Evolutionary conservation across 2,888 invertebrate genomes (phyloP).

Genomic region (Agonum fuliginosum): DNA sequence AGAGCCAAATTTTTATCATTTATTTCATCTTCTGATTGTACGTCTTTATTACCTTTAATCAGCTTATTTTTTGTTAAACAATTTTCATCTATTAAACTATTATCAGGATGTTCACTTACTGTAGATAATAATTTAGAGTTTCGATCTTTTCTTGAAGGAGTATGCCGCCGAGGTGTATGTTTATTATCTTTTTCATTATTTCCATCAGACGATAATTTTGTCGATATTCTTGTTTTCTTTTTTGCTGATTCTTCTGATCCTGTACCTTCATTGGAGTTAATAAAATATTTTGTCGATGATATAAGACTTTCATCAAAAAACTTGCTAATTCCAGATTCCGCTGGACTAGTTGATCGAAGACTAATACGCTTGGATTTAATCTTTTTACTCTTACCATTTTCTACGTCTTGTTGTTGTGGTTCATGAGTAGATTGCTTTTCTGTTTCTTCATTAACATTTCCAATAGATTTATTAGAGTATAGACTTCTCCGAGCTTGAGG

Average conservation of each 20-base stretch:
- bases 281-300: constrained; percentile 46
- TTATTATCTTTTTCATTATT: neutral
- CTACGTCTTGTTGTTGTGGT: neutral
- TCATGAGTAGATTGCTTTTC: neutral
- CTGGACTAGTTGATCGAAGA: constrained; percentile 4
- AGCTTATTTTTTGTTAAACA: too few relatives aligned
- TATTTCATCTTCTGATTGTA: neutral
- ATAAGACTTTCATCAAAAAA: constrained; percentile 49
- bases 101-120: neutral
- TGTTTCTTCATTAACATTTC: neutral
- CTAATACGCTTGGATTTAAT: neutral
- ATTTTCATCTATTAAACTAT: too few relatives aligned
- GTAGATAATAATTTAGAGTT: neutral
- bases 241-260: neutral
- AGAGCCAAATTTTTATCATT: neutral
- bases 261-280: constrained; percentile 21
- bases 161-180: too few relatives aligned
- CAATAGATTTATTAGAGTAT: neutral
- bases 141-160: neutral
- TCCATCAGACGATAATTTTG: neutral
- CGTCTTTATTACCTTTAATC: too few relatives aligned
- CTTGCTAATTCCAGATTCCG: constrained; percentile 29
- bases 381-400: neutral
- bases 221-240: neutral
- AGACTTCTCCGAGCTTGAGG: constrained; percentile 33